Base-by-base conservation (phyloP, 2,888 invertebrate species). In the Biston betularia region DNA sequence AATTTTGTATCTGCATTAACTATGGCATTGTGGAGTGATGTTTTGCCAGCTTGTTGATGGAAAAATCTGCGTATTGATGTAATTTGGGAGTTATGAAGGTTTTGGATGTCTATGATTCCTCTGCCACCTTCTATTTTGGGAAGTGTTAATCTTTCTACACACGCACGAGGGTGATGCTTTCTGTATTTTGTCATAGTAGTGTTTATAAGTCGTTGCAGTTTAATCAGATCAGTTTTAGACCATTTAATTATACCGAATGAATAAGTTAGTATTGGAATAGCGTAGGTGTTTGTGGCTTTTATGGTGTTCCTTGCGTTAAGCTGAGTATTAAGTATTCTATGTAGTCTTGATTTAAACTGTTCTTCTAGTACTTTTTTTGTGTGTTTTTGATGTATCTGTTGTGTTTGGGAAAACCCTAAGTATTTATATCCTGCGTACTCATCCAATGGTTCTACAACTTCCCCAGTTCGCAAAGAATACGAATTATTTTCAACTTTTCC, bases 1-100 rank as follows among this genome's bases (percentile, higher is more conserved):
- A 35, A 6, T 4, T 7, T 4, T 35, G 4, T 35, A 35, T 35
- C 35, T 35, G 35, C 35, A 6, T 35, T 7, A 6, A 35, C 35
- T 35, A 35, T 35, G 4, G 35, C 35, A 6, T 35, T 35, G 35
- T 35, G 35, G 4, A 35, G 35, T 4, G 5, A 7, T 6, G 35
- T 6, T 35, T 35, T 7, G 4, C 7, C 35, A 6, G 35, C 4
- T 35, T 35, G 4, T 7, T 35, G 4, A 35, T 35, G 73, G 75
- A 4, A 54, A 53, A 0, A 42, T 10, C 3, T 35, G 4, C 42
- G 10, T 42, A 42, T 5, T 10, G 0, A 11, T 10, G 42, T 42
- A 10, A 42, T 42, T 12, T 42, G 42, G 10, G 10, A 11, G 42
- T 42, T 42, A 10, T 42, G 42, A 12, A 42, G 42, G 11, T 42